Percentiles rank a stretch among this genome's conserved stretches.
Evolutionary conservation across 1,140 invertebrate genomes (phyloP).

Genomic region (Drosophila nannoptera): DNA sequence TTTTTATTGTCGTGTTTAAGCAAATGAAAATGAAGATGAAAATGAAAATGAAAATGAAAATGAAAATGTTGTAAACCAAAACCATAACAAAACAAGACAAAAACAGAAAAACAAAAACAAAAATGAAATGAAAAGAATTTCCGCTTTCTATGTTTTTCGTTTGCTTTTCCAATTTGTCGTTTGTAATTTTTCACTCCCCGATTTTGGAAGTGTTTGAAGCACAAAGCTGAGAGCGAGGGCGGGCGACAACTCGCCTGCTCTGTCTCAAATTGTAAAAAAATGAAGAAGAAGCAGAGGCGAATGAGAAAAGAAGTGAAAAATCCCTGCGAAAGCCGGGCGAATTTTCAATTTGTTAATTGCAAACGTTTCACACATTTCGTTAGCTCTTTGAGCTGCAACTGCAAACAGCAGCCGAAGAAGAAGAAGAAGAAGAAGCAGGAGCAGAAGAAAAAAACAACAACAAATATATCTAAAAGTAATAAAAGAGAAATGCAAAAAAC

Average conservation of each 20-base stretch:
- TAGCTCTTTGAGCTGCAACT: constrained; percentile 1
- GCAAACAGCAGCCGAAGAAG: no score
- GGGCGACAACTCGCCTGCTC: neutral
- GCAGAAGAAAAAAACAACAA: constrained; percentile 18
- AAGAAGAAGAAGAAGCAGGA: neutral
- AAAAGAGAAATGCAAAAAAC: constrained; percentile 2
- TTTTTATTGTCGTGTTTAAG: constrained; percentile 41
- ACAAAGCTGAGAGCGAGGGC: constrained; percentile 21
- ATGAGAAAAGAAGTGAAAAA: neutral
- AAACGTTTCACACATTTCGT: constrained; percentile 27
- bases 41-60: constrained; percentile 1
- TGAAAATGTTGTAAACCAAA: neutral
- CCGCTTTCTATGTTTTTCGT: constrained; percentile 27
- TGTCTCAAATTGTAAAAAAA: constrained; percentile 35
- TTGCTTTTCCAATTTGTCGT: constrained; percentile 50
- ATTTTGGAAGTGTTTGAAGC: constrained; percentile 23
- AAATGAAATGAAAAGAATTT: constrained; percentile 17
- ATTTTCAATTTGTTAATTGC: constrained; percentile 23
- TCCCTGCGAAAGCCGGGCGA: constrained; percentile 7
- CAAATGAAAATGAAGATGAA: constrained; percentile 19
- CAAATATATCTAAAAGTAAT: constrained; percentile 23
- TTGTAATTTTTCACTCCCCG: constrained; percentile 11
- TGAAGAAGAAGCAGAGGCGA: constrained; percentile 13
- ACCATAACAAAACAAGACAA: constrained; percentile 3
- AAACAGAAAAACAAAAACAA: constrained; percentile 8